Evolutionary conservation across 2,113 vertebrate species (phyloP).

Genomic region (Erythrocercus mccallii): DNA sequence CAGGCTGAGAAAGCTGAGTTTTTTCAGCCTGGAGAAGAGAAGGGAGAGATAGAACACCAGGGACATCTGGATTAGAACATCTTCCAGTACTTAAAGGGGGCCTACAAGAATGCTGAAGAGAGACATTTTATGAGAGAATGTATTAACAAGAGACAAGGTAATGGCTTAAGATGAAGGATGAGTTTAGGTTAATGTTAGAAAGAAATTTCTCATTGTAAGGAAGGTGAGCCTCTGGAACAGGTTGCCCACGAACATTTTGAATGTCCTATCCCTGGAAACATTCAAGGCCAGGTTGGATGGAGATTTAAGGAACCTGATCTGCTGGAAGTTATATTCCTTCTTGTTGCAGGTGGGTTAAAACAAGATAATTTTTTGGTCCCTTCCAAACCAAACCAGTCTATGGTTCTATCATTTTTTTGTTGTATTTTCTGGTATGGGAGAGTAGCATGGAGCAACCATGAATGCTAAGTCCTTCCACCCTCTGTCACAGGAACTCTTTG

Average conservation of each 20-base stretch:
- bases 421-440: not conserved
- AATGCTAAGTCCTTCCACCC: not conserved
- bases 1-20: not conserved
- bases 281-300: not conserved
- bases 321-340: not conserved
- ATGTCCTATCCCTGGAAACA: not conserved
- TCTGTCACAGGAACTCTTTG: not conserved
- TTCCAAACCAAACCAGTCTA: not conserved
- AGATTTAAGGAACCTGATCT: not conserved
- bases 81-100: not conserved
- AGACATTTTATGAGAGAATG: not conserved
- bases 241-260: not conserved
- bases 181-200: not conserved
- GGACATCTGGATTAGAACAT: not conserved
- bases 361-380: rapidly evolving
- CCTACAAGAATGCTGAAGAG: not conserved
- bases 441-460: rapidly evolving
- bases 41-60: not conserved
- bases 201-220: not conserved
- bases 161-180: not conserved
- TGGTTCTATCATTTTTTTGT: not conserved
- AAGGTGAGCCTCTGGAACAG: not conserved
- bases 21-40: not conserved
- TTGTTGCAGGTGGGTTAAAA: not conserved
- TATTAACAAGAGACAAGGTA: not conserved